These are phyloP conservation scores for Xenentodon cancila DNA, from an alignment of 2,797 vertebrate species.

Conservation along the genomic window DNA sequence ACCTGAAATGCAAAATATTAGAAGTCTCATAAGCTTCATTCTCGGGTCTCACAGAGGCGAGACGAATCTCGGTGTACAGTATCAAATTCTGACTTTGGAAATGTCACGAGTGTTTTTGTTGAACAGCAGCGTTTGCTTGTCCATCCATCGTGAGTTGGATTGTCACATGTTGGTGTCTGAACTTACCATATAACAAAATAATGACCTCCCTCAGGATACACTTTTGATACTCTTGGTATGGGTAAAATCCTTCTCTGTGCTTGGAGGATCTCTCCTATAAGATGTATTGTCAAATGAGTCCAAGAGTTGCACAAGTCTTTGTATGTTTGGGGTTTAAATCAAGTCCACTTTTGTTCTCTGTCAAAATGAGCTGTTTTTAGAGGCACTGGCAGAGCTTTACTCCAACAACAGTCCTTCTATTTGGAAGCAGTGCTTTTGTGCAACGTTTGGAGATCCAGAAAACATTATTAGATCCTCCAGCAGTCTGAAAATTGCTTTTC, in stretches of 20 bases:
- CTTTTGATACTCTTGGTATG: conserved; percentile 71
- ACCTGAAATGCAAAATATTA: too few species aligned
- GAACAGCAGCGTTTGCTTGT: conserved; percentile 40
- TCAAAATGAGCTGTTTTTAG: conserved; percentile 29
- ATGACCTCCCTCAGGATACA: conserved; percentile 61
- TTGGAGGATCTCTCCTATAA: conserved; percentile 50
- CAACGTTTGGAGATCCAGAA: conserved; percentile 7
- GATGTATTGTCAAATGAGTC: conserved; percentile 41
- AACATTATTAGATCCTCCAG: conserved; percentile 19
- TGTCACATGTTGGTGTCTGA: conserved; percentile 62
- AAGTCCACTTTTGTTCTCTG: conserved; percentile 38
- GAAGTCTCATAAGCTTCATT: conserved; percentile 1
- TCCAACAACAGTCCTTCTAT: conserved; percentile 36
- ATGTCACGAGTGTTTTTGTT: conserved; percentile 18
- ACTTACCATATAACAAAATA: conserved; percentile 67
- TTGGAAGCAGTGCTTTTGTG: conserved; percentile 28
- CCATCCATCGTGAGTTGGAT: conserved; percentile 50
- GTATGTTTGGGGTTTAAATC: conserved; percentile 25
- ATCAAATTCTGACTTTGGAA: conserved; percentile 17
- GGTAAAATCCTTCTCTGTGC: conserved; percentile 43
- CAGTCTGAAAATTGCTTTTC: conserved; percentile 2
- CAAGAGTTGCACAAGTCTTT: conserved; percentile 47
- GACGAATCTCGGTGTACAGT: conserved; percentile 36
- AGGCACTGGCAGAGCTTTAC: conserved; percentile 27
- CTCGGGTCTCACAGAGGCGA: conserved; percentile 13